Evolutionary conservation across 2,113 vertebrate genomes (phyloP).

Genomic region (Sorex araneus): DNA sequence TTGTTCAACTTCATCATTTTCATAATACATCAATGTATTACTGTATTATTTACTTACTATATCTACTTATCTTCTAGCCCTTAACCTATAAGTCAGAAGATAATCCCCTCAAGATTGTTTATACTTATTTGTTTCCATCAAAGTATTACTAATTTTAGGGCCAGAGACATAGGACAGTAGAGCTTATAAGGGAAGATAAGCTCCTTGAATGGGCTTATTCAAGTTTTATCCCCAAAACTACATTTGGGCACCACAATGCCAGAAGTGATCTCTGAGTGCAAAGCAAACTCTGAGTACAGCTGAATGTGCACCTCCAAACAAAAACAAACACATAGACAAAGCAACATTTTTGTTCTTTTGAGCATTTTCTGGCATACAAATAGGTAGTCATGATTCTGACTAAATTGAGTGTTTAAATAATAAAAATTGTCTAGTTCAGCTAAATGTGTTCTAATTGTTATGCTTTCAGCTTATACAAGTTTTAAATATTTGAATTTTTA

Average conservation of each 20-base stretch:
- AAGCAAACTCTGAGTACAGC: no score
- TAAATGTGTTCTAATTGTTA: not conserved
- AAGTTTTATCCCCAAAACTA: no score
- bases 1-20: not conserved
- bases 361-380: not conserved
- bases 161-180: not conserved
- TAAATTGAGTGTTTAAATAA: not conserved
- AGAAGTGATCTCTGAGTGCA: no score
- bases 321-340: no score
- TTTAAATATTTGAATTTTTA: conserved; percentile 15
- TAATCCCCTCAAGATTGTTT: not conserved
- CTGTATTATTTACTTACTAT: not conserved
- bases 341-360: not conserved
- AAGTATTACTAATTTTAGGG: no score
- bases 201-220: not conserved
- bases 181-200: no score
- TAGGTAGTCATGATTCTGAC: conserved; percentile 25
- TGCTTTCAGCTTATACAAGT: not conserved
- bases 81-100: not conserved
- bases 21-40: not conserved
- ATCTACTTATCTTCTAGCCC: not conserved
- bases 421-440: not conserved
- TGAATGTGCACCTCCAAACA: no score
- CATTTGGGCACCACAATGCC: not conserved
- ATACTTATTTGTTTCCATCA: not conserved